These are phyloP conservation scores for Acanthornis magna DNA, from an alignment of 2,797 vertebrate genomes.

Conservation along the genomic window DNA sequence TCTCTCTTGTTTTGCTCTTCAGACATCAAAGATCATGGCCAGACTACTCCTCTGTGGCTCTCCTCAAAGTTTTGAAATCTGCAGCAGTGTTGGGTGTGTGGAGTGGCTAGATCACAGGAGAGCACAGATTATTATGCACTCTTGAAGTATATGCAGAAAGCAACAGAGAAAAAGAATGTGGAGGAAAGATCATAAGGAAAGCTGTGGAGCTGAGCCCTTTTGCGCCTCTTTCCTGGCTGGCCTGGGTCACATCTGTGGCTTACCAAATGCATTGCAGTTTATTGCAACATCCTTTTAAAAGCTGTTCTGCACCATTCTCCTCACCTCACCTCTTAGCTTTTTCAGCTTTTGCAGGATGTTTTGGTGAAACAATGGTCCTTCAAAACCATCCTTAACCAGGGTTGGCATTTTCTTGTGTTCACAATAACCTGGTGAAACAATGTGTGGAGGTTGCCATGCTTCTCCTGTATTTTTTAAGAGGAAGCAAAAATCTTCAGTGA, in stretches of 20 bases:
- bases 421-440: neutral
- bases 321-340: neutral
- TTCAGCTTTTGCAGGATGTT: neutral
- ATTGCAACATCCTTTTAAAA: neutral
- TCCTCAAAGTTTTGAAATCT: neutral
- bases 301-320: neutral
- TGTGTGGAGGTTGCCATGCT: neutral
- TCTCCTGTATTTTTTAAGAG: neutral
- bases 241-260: neutral
- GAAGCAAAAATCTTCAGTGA: constrained; percentile 28
- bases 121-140: neutral
- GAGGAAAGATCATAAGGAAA: neutral
- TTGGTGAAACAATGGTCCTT: neutral
- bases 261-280: neutral
- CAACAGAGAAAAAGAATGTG: neutral
- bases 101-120: neutral
- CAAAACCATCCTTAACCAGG: neutral
- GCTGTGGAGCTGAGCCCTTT: rapidly evolving
- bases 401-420: neutral
- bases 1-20: neutral
- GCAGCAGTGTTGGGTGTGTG: neutral
- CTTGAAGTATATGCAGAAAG: neutral
- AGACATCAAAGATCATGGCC: neutral
- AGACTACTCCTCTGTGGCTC: neutral
- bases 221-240: neutral